Percentiles rank a stretch among this genome's conserved stretches.
Evolutionary conservation across 2,113 vertebrate genomes (phyloP).

Genomic region (Nesogale talazaci): DNA sequence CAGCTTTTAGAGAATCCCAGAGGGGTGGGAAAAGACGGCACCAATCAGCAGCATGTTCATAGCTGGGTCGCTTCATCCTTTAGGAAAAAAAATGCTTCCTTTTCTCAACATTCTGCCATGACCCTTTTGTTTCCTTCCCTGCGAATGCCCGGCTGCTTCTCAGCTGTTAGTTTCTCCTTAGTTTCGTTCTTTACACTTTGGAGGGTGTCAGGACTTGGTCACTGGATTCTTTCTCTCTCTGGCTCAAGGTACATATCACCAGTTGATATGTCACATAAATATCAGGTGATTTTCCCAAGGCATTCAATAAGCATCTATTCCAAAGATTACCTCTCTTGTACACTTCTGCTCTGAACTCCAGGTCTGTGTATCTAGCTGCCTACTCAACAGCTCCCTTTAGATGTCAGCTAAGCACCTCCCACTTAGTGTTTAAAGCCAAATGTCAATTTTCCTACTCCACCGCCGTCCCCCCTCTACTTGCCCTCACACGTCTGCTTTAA

Average conservation of each 20-base stretch:
- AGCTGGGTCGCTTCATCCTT: not conserved
- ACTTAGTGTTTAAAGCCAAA: not conserved
- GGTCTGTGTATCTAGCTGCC: not conserved
- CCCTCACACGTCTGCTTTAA: not conserved
- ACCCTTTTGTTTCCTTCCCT: not conserved
- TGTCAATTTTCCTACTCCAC: not conserved
- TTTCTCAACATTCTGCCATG: not conserved
- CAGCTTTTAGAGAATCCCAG: not conserved
- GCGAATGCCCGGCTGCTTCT: not conserved
- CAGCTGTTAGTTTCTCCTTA: not conserved
- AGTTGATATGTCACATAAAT: not conserved
- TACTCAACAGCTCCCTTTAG: not conserved
- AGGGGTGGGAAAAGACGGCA: not conserved
- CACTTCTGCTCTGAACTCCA: not conserved
- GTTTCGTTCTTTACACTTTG: not conserved
- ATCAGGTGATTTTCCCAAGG: not conserved
- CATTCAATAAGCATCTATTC: conserved; percentile 5
- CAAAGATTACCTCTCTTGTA: not conserved
- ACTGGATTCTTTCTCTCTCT: not conserved
- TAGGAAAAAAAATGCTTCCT: not conserved
- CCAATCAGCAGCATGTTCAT: not conserved
- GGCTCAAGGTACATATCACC: not conserved
- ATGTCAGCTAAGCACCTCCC: not conserved
- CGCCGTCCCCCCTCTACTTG: too few species aligned
- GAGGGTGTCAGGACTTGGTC: not conserved